Evolutionary conservation across 2,113 vertebrate species (phyloP).

Genomic region (Phodopus roborovskii): DNA sequence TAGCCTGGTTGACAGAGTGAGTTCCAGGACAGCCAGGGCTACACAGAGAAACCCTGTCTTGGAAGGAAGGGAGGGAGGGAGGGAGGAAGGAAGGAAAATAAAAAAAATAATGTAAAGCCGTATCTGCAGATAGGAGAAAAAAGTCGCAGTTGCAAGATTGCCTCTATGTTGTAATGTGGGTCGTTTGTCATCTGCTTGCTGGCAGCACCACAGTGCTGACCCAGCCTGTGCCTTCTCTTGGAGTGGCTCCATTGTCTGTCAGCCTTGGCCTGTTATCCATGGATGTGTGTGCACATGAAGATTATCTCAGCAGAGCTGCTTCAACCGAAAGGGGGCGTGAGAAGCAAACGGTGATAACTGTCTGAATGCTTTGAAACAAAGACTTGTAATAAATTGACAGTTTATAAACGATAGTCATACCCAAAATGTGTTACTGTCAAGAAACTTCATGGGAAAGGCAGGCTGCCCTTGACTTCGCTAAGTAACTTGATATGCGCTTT

Average conservation of each 20-base stretch:
- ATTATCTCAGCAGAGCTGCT: neutral
- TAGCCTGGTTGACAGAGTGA: neutral
- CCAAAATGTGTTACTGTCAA: neutral
- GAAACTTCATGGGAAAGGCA: neutral
- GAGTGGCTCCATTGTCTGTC: too few species aligned
- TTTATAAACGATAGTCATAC: constrained; percentile 29
- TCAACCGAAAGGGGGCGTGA: neutral
- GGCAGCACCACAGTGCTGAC: neutral
- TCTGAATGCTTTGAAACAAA: constrained; percentile 58
- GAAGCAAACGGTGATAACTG: constrained; percentile 29
- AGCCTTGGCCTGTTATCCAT: neutral
- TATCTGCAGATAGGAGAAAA: neutral
- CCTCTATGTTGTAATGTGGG: neutral
- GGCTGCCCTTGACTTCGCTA: neutral
- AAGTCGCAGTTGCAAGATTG: neutral
- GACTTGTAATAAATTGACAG: neutral
- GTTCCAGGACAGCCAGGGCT: neutral
- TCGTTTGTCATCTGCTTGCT: neutral
- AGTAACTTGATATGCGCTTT: rapidly evolving
- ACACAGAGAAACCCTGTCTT: neutral
- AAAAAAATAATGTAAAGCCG: neutral
- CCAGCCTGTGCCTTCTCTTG: neutral
- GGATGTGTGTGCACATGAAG: neutral
- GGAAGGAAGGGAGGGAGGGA: too few species aligned
- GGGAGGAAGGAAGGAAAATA: neutral